Conservation (phyloP, 2,888 invertebrate species). For the Myathropa florea region DNA sequence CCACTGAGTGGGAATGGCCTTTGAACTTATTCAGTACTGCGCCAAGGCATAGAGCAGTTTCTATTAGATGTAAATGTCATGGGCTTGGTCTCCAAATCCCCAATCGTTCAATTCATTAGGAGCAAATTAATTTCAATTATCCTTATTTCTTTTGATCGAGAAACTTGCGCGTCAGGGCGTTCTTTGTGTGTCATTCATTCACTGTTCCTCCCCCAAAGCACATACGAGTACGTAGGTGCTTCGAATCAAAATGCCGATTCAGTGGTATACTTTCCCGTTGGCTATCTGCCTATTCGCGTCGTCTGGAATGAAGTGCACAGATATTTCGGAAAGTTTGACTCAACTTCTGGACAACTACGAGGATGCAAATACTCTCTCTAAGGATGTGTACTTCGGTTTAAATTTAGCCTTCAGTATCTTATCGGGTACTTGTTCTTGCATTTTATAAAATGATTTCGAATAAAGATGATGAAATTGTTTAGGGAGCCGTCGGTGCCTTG, state of each 20-base stretch:
- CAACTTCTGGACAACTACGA: conserved; percentile 53
- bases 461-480: conserved; percentile 31
- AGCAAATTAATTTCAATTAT: conserved; percentile 66
- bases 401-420: conserved; percentile 61
- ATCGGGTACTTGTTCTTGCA: conserved; percentile 38
- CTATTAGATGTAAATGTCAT: not conserved
- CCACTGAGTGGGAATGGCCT: not conserved
- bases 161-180: conserved; percentile 35
- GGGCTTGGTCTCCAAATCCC: not conserved
- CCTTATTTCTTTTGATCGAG: not conserved
- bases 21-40: not conserved
- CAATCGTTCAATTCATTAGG: conserved; percentile 58
- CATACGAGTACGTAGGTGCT: not conserved
- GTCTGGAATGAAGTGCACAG: conserved; percentile 35
- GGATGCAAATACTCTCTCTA: conserved; percentile 36
- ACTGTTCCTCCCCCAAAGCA: conserved; percentile 17
- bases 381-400: conserved; percentile 54
- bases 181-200: conserved; percentile 46
- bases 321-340: conserved; percentile 57
- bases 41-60: not conserved
- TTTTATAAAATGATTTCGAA: conserved; percentile 40
- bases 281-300: conserved; percentile 25
- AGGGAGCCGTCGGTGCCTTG: conserved; percentile 25
- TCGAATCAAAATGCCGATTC: conserved; percentile 19
- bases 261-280: conserved; percentile 14